Evolutionary conservation across 2,888 invertebrate species (phyloP), one percentile per base, ranked within the genome.

Genomic region (Lysandra bellargus): DNA sequence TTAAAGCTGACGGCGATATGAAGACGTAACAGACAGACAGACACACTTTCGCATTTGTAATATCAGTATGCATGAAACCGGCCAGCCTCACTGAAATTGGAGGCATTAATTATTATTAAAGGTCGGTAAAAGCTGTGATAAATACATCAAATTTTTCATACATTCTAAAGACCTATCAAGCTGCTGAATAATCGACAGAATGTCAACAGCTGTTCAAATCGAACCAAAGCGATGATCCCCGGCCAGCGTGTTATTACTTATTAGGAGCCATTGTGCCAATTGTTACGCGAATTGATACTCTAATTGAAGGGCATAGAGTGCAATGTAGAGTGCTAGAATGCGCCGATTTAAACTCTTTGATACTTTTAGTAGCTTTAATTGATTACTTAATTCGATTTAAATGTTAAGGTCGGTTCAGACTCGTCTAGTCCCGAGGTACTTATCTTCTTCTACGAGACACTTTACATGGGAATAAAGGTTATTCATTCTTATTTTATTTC

Each of bases 151-250:
- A 44, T 9, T 44, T 44, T 44, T 44, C 44, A 44, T 53, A 14
- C 53, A 2, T 53, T 12, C 9, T 9, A 44, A 9, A 44, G 9
- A 44, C 1, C 53, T 53, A 17, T 53, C 57, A 17, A 57, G 57
- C 57, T 64, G 7, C 23, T 61, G 23, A n/a, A 60, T 69, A 30
- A 73, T 73, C 72, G 40, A 37, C 37, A 17, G 17, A 73, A 73
- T 73, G 73, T 73, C 73, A 73, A 73, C 73, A 73, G 73, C 73
- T 73, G 73, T 73, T 73, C 73, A 73, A 73, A 73, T 73, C 33
- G 73, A 73, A 40, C 37, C 73, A 17, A 72, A 33, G 33, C 72
- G 40, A 73, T 73, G 37, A 73, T 73, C 73, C n/a, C 73, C 73
- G 17, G 23, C 1, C 73, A 73, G 9, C 7, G 73, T 40, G 73